Evolutionary conservation across 2,888 invertebrate species (phyloP), one percentile per base, ranked within the genome.

Genomic region (Timandra comae): DNA sequence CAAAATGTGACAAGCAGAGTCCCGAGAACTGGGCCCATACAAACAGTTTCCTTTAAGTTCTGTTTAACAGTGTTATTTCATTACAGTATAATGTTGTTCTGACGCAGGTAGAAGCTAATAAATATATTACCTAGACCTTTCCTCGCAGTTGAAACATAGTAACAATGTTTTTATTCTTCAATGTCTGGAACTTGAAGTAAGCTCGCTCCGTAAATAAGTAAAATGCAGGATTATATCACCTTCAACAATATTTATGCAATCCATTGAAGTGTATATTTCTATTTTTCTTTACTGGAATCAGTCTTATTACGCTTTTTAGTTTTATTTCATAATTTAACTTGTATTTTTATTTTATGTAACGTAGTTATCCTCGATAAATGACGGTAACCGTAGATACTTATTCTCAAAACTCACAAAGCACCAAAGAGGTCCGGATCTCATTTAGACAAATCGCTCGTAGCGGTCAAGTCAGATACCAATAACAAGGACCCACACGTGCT

Each of bases 371-470:
- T 6, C 6, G 3, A 16, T 16, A 16, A 16, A 7, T 8, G 7
- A 11, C 11, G 41, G 48, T 43, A 46, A 42, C 41, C 40, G 42
- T 46, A 45, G 49, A 52, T 46, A n/a, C n/a, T n/a, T n/a, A 48
- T 54, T 54, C 49, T 52, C 65, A 77, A 76, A 71, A 69, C 75
- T 73, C 73, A 81, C 78, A 79, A 79, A 77, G 75, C 72, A 53
- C 58, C 55, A 53, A 52, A 69, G 68, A 70, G 77, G 73, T 65
- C 79, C 82, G 84, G 82, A 81, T 81, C 81, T 84, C 81, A 81
- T 84, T 82, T 82, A 78, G 81, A 84, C 84, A 82, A 84, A 84
- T 84, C 81, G 80, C 73, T 79, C 69, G 78, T 81, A 78, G 81
- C 81, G 82, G 82, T 82, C 79, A 81, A 76, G 78, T 78, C 81